These are phyloP conservation scores for Furcifer pardalis DNA, from an alignment of 2,797 vertebrate genomes.

Conservation along the genomic window DNA sequence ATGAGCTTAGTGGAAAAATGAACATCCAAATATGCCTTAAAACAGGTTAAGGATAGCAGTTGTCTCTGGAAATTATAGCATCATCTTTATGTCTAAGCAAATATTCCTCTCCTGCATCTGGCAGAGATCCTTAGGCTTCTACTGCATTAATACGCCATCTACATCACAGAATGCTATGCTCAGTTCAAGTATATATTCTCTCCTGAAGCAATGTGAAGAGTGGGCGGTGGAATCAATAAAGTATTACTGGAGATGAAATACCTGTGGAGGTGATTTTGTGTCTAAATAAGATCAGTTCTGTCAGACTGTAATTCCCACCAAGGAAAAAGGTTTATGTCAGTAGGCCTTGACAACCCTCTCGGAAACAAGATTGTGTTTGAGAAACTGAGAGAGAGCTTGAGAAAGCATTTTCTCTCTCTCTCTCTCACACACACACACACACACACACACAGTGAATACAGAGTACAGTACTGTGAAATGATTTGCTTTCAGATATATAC, in stretches of 20 bases:
- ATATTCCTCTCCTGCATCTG: not conserved
- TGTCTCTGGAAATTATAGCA: not conserved
- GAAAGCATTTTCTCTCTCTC: too few relatives aligned
- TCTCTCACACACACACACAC: too few relatives aligned
- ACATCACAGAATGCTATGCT: not conserved
- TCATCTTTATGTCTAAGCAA: not conserved
- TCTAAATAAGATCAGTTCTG: not conserved
- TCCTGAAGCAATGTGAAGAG: not conserved
- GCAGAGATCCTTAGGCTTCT: not conserved
- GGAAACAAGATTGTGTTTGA: conserved; percentile 22
- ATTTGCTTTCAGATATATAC: not conserved
- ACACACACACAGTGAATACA: not conserved
- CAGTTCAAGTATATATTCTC: not conserved
- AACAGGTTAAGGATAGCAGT: not conserved
- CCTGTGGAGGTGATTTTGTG: not conserved
- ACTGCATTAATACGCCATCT: not conserved
- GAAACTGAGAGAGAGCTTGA: not conserved
- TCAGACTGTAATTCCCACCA: conserved; percentile 24
- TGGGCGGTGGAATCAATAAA: not conserved
- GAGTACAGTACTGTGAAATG: not conserved
- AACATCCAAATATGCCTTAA: not conserved
- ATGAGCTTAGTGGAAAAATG: not conserved
- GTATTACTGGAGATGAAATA: not conserved
- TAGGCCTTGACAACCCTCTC: conserved; percentile 24
- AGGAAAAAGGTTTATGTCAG: conserved; percentile 17